Evolutionary conservation across 1,140 invertebrate species (phyloP).

Genomic region (Magallana ariakensis): DNA sequence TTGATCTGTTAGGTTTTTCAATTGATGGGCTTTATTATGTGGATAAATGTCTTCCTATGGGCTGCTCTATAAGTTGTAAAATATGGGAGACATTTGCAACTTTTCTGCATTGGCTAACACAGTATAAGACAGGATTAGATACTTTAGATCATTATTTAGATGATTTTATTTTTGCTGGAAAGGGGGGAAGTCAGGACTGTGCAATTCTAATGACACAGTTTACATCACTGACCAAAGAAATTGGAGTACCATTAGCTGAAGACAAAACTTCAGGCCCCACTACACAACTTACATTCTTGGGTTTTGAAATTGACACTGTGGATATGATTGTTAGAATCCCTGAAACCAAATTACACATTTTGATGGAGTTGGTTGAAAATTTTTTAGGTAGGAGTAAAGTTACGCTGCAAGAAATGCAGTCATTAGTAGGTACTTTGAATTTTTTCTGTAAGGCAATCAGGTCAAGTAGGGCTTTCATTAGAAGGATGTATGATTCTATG

Average conservation of each 20-base stretch:
- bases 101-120: constrained; percentile 13
- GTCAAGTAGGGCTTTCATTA: constrained; percentile 43
- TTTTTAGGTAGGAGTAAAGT: constrained; percentile 33
- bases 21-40: constrained; percentile 46
- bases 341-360: neutral
- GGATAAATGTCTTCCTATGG: constrained; percentile 50
- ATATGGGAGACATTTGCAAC: constrained; percentile 51
- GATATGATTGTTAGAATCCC: constrained; percentile 37
- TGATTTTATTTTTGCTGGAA: neutral
- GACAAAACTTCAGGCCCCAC: constrained; percentile 45
- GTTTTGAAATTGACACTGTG: constrained; percentile 49
- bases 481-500: constrained; percentile 44
- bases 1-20: constrained; percentile 47
- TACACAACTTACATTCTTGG: constrained; percentile 41
- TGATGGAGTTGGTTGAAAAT: neutral
- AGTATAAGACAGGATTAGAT: neutral
- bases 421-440: constrained; percentile 31
- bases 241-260: constrained; percentile 39
- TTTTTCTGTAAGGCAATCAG: constrained; percentile 42
- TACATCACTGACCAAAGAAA: neutral
- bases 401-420: constrained; percentile 11
- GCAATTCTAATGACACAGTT: neutral
- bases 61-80: constrained; percentile 44
- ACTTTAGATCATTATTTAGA: constrained; percentile 17
- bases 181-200: neutral